phyloP scores from a whole-genome alignment of 2,113 vertebrate species.

The Thunnus maccoyii region DNA sequence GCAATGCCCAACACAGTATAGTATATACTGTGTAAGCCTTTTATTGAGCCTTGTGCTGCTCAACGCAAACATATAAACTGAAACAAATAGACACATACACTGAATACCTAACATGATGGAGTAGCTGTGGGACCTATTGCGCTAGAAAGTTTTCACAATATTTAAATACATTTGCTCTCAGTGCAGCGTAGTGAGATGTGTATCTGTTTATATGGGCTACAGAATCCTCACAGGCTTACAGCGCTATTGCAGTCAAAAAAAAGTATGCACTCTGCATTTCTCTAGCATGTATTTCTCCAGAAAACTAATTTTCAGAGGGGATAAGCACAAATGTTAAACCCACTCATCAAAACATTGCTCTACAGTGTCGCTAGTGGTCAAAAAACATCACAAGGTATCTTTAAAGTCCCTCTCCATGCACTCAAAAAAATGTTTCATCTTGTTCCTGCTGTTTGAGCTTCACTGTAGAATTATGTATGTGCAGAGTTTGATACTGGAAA shows the following conservation, averaged over 20 bases:
- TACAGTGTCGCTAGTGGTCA: not conserved
- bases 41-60: conserved; percentile 22
- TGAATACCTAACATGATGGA: conserved; percentile 37
- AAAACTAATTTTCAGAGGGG: conserved; percentile 3
- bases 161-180: conserved; percentile 27
- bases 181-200: not conserved
- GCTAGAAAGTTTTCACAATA: conserved; percentile 26
- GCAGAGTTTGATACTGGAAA: too few relatives aligned
- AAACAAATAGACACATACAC: conserved; percentile 16
- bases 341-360: not conserved
- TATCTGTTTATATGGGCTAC: conserved; percentile 21
- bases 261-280: not conserved
- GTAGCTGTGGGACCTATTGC: conserved; percentile 1
- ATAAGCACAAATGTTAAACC: not conserved
- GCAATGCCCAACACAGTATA: not conserved
- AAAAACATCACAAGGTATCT: not conserved
- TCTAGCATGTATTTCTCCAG: not conserved
- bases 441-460: too few relatives aligned
- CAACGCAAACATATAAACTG: not conserved
- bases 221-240: not conserved
- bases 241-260: conserved; percentile 1
- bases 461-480: too few relatives aligned
- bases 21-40: not conserved
- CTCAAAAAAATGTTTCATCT: too few relatives aligned
- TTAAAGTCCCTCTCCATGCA: not conserved